Percentiles rank a stretch among this genome's conserved stretches.
Evolutionary conservation across 92 coral and sea anemone species (phyloP).

Genomic region (Metridium senile): DNA sequence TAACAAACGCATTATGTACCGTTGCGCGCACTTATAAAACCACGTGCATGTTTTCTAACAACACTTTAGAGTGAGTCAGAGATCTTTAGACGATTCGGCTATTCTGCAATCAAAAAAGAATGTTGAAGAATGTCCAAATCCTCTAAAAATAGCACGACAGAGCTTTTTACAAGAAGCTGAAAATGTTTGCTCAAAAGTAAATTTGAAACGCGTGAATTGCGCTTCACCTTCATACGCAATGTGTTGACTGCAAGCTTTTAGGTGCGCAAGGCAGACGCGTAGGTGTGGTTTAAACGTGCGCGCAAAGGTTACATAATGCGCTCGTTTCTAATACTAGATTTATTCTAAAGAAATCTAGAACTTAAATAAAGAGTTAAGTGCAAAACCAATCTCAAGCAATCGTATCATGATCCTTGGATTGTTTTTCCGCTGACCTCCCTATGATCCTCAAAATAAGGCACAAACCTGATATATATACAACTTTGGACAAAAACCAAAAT

Average conservation of each 20-base stretch:
- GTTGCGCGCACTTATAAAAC: neutral
- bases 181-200: no score
- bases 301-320: neutral
- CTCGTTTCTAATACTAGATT: neutral
- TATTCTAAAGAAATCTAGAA: neutral
- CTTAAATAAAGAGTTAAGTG: neutral
- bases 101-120: no score
- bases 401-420: neutral
- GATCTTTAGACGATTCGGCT: no score
- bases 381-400: neutral
- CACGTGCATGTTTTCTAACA: neutral
- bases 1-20: neutral
- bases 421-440: slow-evolving; percentile 1
- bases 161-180: no score
- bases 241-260: no score
- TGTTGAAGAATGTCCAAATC: no score
- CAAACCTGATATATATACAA: slow-evolving; percentile 37
- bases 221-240: no score
- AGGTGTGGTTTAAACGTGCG: neutral
- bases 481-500: slow-evolving; percentile 21
- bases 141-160: no score
- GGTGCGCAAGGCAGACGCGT: no score
- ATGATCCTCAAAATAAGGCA: slow-evolving; percentile 7
- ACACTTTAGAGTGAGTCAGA: neutral
- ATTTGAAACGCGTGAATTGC: no score